Conservation (phyloP, 2,797 vertebrate genomes). For the Streptopelia turtur region DNA sequence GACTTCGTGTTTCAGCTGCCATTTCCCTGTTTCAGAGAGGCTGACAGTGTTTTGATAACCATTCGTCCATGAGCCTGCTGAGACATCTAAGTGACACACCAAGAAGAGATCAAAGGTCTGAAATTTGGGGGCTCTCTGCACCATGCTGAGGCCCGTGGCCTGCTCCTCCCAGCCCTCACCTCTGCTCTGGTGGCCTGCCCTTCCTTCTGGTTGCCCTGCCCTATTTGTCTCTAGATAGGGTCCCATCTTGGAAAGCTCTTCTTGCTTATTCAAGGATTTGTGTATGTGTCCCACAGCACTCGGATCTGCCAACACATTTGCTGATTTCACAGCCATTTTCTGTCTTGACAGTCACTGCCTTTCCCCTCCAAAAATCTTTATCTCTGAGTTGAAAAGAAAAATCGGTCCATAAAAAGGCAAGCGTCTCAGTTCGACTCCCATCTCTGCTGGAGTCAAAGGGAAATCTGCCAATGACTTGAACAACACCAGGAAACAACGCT, state of each 20-base stretch:
- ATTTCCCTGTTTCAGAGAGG: background rate
- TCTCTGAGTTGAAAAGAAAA: slow-evolving; percentile 1
- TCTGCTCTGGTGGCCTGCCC: background rate
- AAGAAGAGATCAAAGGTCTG: background rate
- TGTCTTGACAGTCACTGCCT: background rate
- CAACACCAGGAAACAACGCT: background rate
- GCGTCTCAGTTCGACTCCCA: background rate
- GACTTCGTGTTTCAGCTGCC: background rate
- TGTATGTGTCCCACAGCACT: background rate
- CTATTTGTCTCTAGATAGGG: background rate
- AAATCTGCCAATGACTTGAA: background rate
- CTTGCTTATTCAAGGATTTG: background rate
- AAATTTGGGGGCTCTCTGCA: background rate
- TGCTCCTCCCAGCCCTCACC: background rate
- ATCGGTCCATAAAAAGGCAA: slow-evolving; percentile 12
- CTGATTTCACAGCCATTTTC: background rate
- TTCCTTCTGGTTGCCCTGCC: background rate
- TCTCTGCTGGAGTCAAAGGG: background rate
- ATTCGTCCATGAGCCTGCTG: background rate
- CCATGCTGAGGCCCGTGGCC: background rate
- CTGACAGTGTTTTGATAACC: background rate
- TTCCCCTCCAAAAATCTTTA: slow-evolving; percentile 7
- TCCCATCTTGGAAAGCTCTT: background rate
- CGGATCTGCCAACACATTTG: background rate
- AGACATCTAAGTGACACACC: background rate